phyloP scores from a whole-genome alignment of 2,113 vertebrate genomes.

The Raja brachyura region DNA sequence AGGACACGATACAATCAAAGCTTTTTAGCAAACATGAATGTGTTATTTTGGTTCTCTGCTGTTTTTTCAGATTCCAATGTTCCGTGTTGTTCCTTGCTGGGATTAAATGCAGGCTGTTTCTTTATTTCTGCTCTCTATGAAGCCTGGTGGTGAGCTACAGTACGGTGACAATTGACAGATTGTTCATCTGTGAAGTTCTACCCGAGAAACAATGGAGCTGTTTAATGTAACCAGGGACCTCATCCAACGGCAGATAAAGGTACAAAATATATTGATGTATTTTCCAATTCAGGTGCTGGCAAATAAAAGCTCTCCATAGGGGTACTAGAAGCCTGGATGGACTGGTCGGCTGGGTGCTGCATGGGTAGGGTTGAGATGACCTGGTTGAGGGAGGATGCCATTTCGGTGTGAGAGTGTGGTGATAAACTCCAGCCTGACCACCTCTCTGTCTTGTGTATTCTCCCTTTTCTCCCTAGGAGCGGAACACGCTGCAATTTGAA shows the following conservation, averaged over 20 bases:
- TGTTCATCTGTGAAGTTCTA: slow-evolving; percentile 52
- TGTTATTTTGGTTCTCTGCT: slow-evolving; percentile 55
- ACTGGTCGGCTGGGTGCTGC: slow-evolving; percentile 45
- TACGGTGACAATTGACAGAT: slow-evolving; percentile 58
- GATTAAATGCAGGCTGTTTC: slow-evolving; percentile 15
- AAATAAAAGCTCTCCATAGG: slow-evolving; percentile 30
- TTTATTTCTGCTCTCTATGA: background rate
- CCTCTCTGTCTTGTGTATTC: background rate
- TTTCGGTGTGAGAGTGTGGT: background rate
- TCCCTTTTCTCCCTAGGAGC: slow-evolving; percentile 62
- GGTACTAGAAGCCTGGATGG: slow-evolving; percentile 38
- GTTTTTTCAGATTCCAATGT: slow-evolving; percentile 17
- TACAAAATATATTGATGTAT: background rate
- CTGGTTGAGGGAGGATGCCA: background rate
- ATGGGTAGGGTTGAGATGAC: slow-evolving; percentile 40
- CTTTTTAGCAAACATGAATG: slow-evolving; percentile 35
- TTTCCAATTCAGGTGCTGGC: background rate
- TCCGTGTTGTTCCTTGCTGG: slow-evolving; percentile 6
- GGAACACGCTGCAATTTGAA: slow-evolving; percentile 77
- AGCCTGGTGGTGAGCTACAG: slow-evolving; percentile 59
- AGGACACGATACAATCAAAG: too few species aligned
- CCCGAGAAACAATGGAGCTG: slow-evolving; percentile 75
- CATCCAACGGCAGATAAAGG: slow-evolving; percentile 80
- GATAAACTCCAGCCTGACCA: background rate
- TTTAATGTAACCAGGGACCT: slow-evolving; percentile 87